Base-by-base conservation (phyloP, 1,140 invertebrate species). In the Nomia melanderi region DNA sequence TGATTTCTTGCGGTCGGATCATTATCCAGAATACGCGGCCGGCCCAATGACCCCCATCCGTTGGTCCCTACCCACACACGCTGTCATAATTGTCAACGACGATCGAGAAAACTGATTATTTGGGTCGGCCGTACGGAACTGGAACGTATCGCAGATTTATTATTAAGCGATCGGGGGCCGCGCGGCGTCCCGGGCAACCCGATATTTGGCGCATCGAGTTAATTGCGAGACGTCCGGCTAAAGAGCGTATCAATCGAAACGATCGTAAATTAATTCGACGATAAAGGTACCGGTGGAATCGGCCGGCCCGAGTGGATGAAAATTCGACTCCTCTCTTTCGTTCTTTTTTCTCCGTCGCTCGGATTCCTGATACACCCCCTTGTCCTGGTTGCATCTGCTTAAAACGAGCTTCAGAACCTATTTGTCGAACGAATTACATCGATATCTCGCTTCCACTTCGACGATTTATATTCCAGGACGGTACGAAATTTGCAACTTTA, bases 251-350 rank as follows among this genome's bases (percentile, higher is more conserved):
- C 71, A 64, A 65, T 73, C 60, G 71, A 39, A 65, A 73, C 29
- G 71, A 73, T 73, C 62, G 71, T 56, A 74, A 74, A 74, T 74
- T 65, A 74, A 74, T 66, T 74, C 71, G 60, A 41, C 62, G 71
- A 74, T 74, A 64, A 73, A 63, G 70, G 70, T 73, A 73, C 60
- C 71, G 71, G 60, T 73, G 60, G 25, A 54, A 20, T 54, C 47
- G 47, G 63, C 60, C 33, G 36, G 47, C 50, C 41, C 20, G n/a
- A n/a, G 27, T 56, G 47, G 33, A 66, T 56, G 47, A 66, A 66
- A 74, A 74, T 54, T 53, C 36, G 25, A 23, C 9, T 44, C 41
- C 41, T 44, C 41, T 17, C 6, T 14, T 44, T 44, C 8, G 8
- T 39, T 39, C 8, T 9, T 9, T 12, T 36, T 25, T 36, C 25